Evolutionary conservation across 2,113 vertebrate species (phyloP), one percentile per base, ranked within the genome.

Genomic region (Lates calcarifer): DNA sequence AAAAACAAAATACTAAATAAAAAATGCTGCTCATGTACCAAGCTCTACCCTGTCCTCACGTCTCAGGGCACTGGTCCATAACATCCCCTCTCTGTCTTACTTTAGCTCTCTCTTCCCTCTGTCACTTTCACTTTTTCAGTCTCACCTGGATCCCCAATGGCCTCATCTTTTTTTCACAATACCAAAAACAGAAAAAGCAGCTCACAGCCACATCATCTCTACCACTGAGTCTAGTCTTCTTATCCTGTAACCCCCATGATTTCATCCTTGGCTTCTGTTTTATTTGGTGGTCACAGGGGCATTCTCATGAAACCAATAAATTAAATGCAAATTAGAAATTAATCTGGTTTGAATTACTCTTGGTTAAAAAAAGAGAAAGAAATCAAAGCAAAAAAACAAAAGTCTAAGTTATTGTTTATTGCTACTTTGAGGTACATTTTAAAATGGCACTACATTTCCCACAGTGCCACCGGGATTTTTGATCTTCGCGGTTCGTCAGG

Each of bases 391-490:
- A 31, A 41, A 22, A 22, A 2, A 5, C 0, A 1, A 10, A 28
- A 64, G 18, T 11, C 6, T 24, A 10, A 20, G 20, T 11, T 22
- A 0, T 7, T 20, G 7, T 15, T 45, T 31, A 0, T 6, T 20
- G 8, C 22, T 45, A 3, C 10, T 29, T 67, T 66, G 13, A 14
- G 6, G 15, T 1, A 0, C 1, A 8, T 13, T 22, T 35, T 6
- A 13, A 24, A 17, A 17, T 2, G 0, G 1, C 6, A 93, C 91
- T 86, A 31, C 83, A 71, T 81, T 81, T 88, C 91, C 93, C 93
- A 91, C 2, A 78, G 83, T 57, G 47, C 90, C 26, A 1, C 2
- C 7, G 18, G 22, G 1, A 0, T 0, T 0, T 11, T 31, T 1
- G 11, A n/a, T 39, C 18, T 8, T 6, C 6, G 26, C 39, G 29